phyloP scores from a whole-genome alignment of 1,140 invertebrate species.

The Drosophila ohnishii region DNA sequence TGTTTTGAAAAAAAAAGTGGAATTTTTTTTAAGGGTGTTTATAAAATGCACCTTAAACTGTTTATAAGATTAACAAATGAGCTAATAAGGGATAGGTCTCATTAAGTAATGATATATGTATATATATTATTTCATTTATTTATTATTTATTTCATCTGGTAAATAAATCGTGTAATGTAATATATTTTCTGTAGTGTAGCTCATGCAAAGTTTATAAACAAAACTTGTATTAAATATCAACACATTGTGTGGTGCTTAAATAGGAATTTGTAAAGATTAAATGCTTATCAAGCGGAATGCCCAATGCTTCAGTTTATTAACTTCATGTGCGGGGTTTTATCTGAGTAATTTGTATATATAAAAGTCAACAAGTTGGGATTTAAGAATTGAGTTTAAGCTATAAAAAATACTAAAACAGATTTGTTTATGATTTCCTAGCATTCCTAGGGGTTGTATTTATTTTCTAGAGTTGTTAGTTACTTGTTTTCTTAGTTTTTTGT shows the following conservation, averaged over 20 bases:
- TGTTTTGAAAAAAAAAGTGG: constrained; percentile 2
- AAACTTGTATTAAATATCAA: not conserved
- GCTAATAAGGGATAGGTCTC: not conserved
- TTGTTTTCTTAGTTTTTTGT: not conserved
- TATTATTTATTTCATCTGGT: not conserved
- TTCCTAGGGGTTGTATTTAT: not conserved
- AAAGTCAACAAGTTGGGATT: not conserved
- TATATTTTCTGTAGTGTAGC: not conserved
- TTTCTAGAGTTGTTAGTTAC: not conserved
- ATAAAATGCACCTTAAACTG: not conserved
- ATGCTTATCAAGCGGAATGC: not conserved
- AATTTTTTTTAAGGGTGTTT: not conserved
- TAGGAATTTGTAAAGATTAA: constrained; percentile 12
- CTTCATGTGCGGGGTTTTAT: not conserved
- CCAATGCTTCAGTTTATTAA: not conserved
- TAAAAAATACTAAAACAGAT: too few species aligned
- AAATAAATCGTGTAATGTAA: too few species aligned
- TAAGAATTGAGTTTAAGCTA: not conserved
- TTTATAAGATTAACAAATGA: not conserved
- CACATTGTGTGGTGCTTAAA: constrained; percentile 1
- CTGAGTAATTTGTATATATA: not conserved
- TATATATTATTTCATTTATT: not conserved
- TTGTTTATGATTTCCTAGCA: not conserved
- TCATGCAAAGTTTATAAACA: constrained; percentile 3
- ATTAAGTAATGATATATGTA: too few species aligned